Conservation (phyloP, 2,113 vertebrate genomes). For the Thamnophis sirtalis region DNA sequence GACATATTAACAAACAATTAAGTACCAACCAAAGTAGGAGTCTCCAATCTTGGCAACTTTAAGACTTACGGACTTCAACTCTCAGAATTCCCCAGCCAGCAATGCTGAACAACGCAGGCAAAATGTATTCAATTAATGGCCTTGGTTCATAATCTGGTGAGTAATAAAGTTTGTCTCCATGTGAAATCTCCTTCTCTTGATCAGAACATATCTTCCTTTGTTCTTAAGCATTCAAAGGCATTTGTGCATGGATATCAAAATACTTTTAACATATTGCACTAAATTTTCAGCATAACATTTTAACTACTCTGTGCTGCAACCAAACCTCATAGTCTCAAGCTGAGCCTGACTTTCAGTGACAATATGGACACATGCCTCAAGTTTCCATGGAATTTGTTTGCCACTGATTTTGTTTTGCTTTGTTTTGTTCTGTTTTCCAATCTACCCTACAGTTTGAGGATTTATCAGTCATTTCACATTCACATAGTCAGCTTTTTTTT, state of each 20-base stretch:
- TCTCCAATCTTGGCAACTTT: no score
- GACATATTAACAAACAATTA: not conserved
- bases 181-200: not conserved
- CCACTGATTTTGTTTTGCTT: not conserved
- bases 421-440: not conserved
- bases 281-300: not conserved
- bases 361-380: not conserved
- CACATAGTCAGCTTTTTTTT: not conserved
- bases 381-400: not conserved
- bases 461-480: not conserved
- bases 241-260: not conserved
- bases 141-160: not conserved
- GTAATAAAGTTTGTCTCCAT: not conserved
- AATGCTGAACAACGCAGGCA: not conserved
- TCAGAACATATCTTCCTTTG: not conserved
- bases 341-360: not conserved
- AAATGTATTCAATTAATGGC: not conserved
- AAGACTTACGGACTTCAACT: no score
- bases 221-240: not conserved
- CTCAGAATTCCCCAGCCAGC: no score
- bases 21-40: not conserved
- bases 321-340: not conserved
- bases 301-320: not conserved
- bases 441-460: not conserved
- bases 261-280: not conserved